A percentile compares a stretch with the other conserved stretches of the same genome.
phyloP scores from a whole-genome alignment of 53 echinoderm and acorn worm species.

The Holothuria leucospilota region DNA sequence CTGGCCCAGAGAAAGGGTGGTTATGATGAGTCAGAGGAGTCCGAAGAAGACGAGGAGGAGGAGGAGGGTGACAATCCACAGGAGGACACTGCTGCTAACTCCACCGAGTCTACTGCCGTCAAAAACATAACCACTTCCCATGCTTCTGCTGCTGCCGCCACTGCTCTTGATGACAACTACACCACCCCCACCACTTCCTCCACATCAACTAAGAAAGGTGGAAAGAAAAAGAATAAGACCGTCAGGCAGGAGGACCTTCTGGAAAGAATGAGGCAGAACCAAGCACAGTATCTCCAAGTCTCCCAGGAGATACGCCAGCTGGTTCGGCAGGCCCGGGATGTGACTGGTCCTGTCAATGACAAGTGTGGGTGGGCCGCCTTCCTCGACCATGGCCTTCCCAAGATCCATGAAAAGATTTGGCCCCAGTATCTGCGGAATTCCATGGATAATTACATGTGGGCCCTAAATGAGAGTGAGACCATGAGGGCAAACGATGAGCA shows the following conservation, averaged over 20 bases:
- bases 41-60: no score
- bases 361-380: conserved; percentile 8
- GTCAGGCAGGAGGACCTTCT: conserved; percentile 14
- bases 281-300: conserved; percentile 14
- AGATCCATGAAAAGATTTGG: conserved; percentile 2
- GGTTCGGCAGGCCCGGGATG: background rate
- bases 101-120: conserved; percentile 2
- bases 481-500: conserved; percentile 7
- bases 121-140: conserved; percentile 10
- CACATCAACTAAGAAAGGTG: conserved; percentile 1
- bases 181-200: conserved; percentile 14
- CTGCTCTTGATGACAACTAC: conserved; percentile 11
- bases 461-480: conserved; percentile 7
- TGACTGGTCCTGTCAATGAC: conserved; percentile 14
- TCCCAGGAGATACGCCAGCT: conserved; percentile 14
- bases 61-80: no score
- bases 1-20: no score
- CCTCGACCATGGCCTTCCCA: conserved; percentile 1
- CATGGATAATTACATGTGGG: conserved; percentile 10
- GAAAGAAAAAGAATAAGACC: conserved; percentile 14
- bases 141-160: conserved; percentile 10
- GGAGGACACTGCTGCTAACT: background rate
- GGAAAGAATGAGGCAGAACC: conserved; percentile 10
- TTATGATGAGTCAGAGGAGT: no score
- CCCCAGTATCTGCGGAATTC: conserved; percentile 6